Percentiles rank a stretch among this genome's conserved stretches.
phyloP scores from a whole-genome alignment of 2,113 vertebrate species.

The Bungarus multicinctus region DNA sequence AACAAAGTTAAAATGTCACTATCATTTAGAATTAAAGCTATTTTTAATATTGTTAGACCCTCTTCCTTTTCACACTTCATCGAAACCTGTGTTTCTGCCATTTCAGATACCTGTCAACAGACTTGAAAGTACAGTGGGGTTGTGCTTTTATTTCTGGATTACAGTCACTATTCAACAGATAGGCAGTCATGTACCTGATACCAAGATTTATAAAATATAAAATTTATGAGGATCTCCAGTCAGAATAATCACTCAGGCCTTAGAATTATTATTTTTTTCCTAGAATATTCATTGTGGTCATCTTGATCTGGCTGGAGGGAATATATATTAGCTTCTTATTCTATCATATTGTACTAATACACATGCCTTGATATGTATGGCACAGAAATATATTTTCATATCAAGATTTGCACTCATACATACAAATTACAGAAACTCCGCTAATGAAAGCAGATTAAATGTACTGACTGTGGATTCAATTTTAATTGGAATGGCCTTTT shows the following conservation, averaged over 20 bases:
- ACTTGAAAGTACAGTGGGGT: conserved; percentile 4
- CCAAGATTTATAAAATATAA: background rate
- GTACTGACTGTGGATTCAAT: conserved; percentile 9
- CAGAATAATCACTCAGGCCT: conserved; percentile 1
- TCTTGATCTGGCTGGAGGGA: background rate
- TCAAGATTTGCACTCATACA: background rate
- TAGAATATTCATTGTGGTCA: background rate
- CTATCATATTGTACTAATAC: background rate
- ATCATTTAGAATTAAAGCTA: background rate
- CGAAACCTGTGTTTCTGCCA: background rate
- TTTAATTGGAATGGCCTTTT: conserved; percentile 9
- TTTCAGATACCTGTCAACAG: conserved; percentile 27
- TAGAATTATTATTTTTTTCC: background rate
- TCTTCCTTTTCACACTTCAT: background rate
- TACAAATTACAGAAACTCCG: background rate
- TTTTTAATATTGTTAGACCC: conserved; percentile 11
- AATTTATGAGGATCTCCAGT: background rate
- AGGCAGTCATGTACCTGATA: background rate
- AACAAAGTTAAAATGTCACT: background rate
- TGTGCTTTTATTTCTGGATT: background rate
- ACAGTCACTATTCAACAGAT: background rate
- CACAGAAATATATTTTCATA: background rate
- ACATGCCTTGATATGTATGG: background rate
- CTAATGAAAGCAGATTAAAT: conserved; percentile 17
- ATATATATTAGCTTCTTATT: background rate